Evolutionary conservation across 1,140 invertebrate species (phyloP), one percentile per base, ranked within the genome.

Genomic region (Nasonia longicornis): DNA sequence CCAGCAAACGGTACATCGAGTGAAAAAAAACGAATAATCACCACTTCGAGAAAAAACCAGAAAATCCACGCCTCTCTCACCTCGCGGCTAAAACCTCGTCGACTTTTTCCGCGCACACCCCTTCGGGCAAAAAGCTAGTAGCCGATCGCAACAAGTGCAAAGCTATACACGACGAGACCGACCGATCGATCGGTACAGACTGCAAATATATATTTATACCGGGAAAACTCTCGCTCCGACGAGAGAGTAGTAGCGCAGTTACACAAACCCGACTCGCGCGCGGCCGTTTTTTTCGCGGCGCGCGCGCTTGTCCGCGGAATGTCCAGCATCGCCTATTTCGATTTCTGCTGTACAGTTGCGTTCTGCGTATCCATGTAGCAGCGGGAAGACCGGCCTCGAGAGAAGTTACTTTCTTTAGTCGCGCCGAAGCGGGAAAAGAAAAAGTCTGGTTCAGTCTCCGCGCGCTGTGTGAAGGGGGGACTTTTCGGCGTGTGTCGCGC

Each of bases 191-290:
- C 64, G 22, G 31, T 67, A 26, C 22, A 52, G 3, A 42, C 70
- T 66, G 78, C n/a, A 66, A 73, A 66, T 79, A 73, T 79, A 72
- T 71, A 42, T 66, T 29, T 67, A 35, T 80, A 70, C 73, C 77
- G 73, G 82, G 83, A 87, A 87, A 89, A 88, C 85, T 88, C 85
- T 88, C 86, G 80, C 79, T 84, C 16, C 52, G 16, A 58, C 52
- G 20, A 58, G 81, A 81, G 29, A 71, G 70, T 29, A 26, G 64
- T 11, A 42, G n/a, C 14, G 31, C 45, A 48, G 84, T 78, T 72
- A 26, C n/a, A 11, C 63, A 8, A 26, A 31, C n/a, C 38, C 73
- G 74, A 22, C 52, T 71, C 76, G n/a, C 26, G 31, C 48, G 22
- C 26, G n/a, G 26, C 8, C 3, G 29, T 67, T 31, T 76, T 76